Conservation (phyloP, 2,888 invertebrate genomes). For the Petrophora chlorosata region DNA sequence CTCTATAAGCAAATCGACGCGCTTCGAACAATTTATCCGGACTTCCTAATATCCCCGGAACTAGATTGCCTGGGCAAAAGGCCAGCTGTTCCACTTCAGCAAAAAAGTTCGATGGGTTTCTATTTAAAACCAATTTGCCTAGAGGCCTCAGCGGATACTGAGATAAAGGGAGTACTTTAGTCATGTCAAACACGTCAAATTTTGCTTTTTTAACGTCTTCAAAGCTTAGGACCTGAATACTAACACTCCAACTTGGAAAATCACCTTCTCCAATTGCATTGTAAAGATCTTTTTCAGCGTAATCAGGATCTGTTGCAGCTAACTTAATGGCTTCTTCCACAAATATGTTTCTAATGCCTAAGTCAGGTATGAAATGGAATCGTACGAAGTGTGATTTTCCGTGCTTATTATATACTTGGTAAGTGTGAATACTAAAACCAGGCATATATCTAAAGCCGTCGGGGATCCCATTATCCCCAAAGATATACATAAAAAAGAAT, state of each 20-base stretch:
- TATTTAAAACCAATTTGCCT: constrained; percentile 90
- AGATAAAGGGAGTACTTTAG: constrained; percentile 90
- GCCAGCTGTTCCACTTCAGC: constrained; percentile 95
- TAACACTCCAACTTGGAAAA: constrained; percentile 89
- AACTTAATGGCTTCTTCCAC: constrained; percentile 86
- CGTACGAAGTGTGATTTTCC: constrained; percentile 90
- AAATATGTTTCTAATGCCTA: constrained; percentile 90
- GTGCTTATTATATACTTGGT: constrained; percentile 90
- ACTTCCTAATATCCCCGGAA: constrained; percentile 94
- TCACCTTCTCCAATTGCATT: constrained; percentile 90
- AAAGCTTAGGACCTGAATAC: constrained; percentile 91
- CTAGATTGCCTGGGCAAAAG: constrained; percentile 92
- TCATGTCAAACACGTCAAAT: constrained; percentile 95
- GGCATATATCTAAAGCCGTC: constrained; percentile 96
- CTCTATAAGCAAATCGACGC: constrained; percentile 91
- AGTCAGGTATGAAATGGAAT: constrained; percentile 94
- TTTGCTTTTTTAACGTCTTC: constrained; percentile 89
- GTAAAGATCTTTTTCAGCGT: constrained; percentile 92
- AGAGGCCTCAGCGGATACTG: constrained; percentile 92
- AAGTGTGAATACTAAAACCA: constrained; percentile 96
- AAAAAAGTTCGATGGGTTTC: constrained; percentile 94
- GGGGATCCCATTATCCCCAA: constrained; percentile 94
- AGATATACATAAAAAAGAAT: constrained; percentile 92
- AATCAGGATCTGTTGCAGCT: constrained; percentile 91
- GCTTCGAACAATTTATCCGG: constrained; percentile 94